Percentiles rank a stretch among this genome's conserved stretches.
Evolutionary conservation across 2,797 vertebrate genomes (phyloP).

Genomic region (Merluccius polli): DNA sequence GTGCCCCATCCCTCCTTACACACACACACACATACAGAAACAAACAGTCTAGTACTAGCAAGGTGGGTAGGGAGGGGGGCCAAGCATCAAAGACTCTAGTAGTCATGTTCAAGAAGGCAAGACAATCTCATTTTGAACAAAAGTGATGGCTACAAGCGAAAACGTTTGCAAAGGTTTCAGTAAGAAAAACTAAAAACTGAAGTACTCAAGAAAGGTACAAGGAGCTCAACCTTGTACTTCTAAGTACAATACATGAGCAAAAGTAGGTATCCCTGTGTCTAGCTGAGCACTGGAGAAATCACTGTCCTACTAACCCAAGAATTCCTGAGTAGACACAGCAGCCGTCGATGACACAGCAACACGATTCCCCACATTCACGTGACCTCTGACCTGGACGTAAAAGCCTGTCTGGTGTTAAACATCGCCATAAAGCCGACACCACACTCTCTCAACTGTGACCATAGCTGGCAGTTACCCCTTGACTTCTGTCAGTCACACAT

Average conservation of each 20-base stretch:
- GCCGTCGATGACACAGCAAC: neutral
- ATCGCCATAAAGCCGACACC: neutral
- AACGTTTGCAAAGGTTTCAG: neutral
- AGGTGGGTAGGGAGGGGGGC: no score
- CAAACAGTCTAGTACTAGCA: no score
- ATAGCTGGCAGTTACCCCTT: conserved; percentile 3
- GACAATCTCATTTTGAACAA: neutral
- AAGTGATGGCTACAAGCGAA: neutral
- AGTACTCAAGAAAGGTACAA: no score
- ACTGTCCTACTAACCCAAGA: neutral
- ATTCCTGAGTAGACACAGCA: neutral
- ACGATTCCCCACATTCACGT: neutral
- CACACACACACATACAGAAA: no score
- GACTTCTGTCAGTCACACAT: conserved; percentile 11
- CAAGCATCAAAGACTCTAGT: no score
- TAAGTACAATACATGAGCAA: no score
- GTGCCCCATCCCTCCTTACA: conserved; percentile 12
- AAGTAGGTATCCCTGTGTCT: no score
- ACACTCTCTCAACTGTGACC: neutral
- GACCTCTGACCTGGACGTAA: conserved; percentile 29
- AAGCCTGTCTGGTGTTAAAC: conserved; percentile 27
- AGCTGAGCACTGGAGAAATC: no score
- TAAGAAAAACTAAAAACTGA: neutral
- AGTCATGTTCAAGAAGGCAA: neutral
- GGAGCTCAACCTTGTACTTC: no score